Evolutionary conservation across 2,113 vertebrate genomes (phyloP), one percentile per base, ranked within the genome.

Genomic region (Galbula dea): DNA sequence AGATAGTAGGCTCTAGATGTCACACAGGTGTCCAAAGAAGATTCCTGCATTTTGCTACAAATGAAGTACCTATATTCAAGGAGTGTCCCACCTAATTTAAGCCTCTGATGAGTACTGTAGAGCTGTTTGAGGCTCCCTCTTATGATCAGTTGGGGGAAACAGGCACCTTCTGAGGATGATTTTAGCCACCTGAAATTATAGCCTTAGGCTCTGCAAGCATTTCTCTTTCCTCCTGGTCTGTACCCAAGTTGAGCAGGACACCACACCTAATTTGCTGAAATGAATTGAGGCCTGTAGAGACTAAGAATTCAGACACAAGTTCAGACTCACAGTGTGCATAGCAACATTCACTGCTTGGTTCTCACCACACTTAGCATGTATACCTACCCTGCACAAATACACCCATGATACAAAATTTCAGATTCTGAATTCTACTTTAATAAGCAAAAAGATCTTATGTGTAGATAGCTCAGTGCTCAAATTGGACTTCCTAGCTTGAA

Each of bases 61-160:
- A 69, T 27, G 9, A 74, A 23, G 8, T 37, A 45, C 46, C 34
- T 77, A 5, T 30, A 54, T 10, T 36, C 75, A 71, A 76, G 45
- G 11, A 48, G 7, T n/a, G 26, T 46, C 12, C 12, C n/a, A 32
- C 17, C 15, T 48, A 59, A 67, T 9, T 80, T 34, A 36, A 80
- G 18, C 7, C 37, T 51, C 29, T 4, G 1, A 15, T 45, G 17
- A 3, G 3, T 5, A 49, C 3, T 63, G 23, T 6, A 2, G 1
- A 18, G 6, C 5, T 72, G 5, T 49, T 84, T 49, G 55, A 92
- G n/a, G 21, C 9, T 89, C 24, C 19, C 43, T 71, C 26, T 80
- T 36, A 32, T 1, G 1, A 57, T 43, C 46, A 62, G 2, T 6
- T 19, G 24, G 63, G 15, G 15, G 24, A 87, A 23, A 73, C 6